phyloP scores from a whole-genome alignment of 2,888 invertebrate genomes.

The Frankliniella fusca region DNA sequence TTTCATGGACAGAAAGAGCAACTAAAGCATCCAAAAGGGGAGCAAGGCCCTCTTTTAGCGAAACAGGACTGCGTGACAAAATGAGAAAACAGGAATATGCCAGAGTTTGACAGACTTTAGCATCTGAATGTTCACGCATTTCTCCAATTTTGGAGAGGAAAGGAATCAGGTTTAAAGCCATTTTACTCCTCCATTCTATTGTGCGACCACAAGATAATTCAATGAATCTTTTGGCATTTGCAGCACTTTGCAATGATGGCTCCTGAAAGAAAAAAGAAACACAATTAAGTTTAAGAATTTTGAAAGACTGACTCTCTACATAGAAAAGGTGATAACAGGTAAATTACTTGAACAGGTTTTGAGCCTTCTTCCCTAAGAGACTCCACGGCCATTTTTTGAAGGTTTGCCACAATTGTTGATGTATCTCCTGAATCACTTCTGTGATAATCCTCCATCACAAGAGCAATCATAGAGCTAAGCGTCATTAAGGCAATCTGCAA shows the following conservation, averaged over 20 bases:
- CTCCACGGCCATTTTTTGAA: neutral
- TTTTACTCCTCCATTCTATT: neutral
- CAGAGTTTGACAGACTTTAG: neutral
- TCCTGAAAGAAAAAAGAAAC: neutral
- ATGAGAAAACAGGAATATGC: neutral
- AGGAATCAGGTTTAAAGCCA: neutral
- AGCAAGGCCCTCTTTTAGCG: neutral
- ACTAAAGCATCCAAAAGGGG: neutral
- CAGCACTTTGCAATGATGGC: neutral
- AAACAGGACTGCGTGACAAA: neutral
- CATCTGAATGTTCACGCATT: neutral
- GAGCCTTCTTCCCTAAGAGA: neutral
- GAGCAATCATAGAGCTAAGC: neutral
- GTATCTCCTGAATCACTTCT: neutral
- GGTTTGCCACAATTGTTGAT: neutral
- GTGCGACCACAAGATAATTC: neutral
- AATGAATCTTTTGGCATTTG: neutral
- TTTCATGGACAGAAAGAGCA: neutral
- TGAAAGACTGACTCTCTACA: neutral
- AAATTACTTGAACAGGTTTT: too few species aligned
- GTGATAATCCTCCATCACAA: neutral
- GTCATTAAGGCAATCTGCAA: constrained; percentile 2
- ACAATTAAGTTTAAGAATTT: neutral
- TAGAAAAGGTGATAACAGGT: neutral
- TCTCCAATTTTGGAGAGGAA: neutral